phyloP scores from a whole-genome alignment of 2,113 vertebrate species.

The Centropristis striata region DNA sequence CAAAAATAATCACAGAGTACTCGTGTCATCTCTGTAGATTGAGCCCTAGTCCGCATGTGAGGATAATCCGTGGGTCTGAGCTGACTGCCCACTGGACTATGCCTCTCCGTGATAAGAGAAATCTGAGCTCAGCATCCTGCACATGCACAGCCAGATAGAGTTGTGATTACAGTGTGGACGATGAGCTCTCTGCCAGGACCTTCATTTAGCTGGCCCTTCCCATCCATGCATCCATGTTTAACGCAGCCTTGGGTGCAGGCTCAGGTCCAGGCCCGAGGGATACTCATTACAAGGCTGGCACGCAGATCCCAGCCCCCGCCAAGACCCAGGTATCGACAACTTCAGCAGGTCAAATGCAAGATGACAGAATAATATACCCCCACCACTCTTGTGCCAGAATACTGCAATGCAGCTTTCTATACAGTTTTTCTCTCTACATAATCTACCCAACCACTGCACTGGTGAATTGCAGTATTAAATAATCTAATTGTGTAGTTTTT shows the following conservation, averaged over 20 bases:
- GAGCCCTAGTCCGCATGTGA: conserved; percentile 45
- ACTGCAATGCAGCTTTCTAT: conserved; percentile 25
- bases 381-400: background rate
- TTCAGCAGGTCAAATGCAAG: conserved; percentile 45
- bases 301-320: background rate
- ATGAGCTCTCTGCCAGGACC: conserved; percentile 53
- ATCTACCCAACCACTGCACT: background rate
- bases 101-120: conserved; percentile 69
- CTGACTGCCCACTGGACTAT: conserved; percentile 47
- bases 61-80: conserved; percentile 64
- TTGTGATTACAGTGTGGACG: conserved; percentile 67
- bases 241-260: conserved; percentile 22
- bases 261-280: conserved; percentile 53
- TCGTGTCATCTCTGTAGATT: conserved; percentile 55
- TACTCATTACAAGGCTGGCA: conserved; percentile 61
- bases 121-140: conserved; percentile 66
- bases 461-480: background rate
- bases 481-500: background rate
- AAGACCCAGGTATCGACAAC: conserved; percentile 41
- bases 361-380: conserved; percentile 50
- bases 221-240: conserved; percentile 33
- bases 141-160: conserved; percentile 60
- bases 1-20: conserved; percentile 29
- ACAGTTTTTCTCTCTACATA: background rate
- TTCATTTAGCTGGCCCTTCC: conserved; percentile 50